Evolutionary conservation across 2,888 invertebrate species (phyloP).

Genomic region (Alsophila aescularia): DNA sequence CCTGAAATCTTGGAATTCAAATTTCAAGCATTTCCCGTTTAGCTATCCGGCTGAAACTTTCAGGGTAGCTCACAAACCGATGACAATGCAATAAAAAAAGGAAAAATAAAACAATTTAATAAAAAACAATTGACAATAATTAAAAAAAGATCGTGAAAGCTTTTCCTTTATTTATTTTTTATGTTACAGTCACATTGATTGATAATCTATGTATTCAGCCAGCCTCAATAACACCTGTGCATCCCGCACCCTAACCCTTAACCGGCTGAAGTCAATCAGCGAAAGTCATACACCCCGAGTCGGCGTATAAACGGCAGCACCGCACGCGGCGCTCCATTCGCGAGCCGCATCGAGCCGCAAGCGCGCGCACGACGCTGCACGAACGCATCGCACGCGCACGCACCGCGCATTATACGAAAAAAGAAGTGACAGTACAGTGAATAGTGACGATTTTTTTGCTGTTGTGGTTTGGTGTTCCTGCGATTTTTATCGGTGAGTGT

Average conservation of each 20-base stretch:
- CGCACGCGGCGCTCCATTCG: conserved; percentile 65
- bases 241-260: conserved; percentile 33
- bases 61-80: too few species aligned
- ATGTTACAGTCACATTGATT: too few species aligned
- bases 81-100: too few species aligned
- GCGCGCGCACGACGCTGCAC: conserved; percentile 57
- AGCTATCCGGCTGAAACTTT: too few species aligned
- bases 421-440: conserved; percentile 8
- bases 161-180: too few species aligned
- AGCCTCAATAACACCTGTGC: background rate
- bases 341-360: conserved; percentile 56
- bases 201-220: too few species aligned
- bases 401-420: conserved; percentile 34
- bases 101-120: too few species aligned
- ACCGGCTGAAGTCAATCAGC: conserved; percentile 51
- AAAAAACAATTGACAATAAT: too few species aligned
- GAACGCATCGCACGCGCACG: conserved; percentile 56
- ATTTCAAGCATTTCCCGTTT: too few species aligned
- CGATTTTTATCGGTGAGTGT: conserved; percentile 25
- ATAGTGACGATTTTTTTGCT: conserved; percentile 24
- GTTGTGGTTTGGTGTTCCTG: conserved; percentile 7
- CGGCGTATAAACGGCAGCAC: conserved; percentile 69
- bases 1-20: too few species aligned
- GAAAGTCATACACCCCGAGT: conserved; percentile 71
- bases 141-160: too few species aligned